Evolutionary conservation across 2,797 vertebrate species (phyloP).

Genomic region (Oreochromis grahami): DNA sequence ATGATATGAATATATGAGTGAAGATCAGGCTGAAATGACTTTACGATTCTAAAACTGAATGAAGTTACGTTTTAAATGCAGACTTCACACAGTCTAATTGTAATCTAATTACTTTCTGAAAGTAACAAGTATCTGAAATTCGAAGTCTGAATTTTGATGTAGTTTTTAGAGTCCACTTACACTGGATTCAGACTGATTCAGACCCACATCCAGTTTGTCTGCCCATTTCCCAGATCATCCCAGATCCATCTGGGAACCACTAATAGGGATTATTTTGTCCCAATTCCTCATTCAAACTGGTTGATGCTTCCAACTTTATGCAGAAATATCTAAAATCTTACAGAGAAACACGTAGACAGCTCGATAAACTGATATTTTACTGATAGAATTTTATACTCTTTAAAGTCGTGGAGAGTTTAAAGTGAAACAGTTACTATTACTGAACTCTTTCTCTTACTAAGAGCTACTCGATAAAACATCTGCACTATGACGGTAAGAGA

Average conservation of each 20-base stretch:
- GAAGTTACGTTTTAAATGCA: neutral
- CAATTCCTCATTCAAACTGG: neutral
- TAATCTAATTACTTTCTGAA: neutral
- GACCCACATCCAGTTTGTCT: neutral
- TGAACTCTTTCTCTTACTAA: neutral
- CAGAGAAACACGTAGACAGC: neutral
- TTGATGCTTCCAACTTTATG: neutral
- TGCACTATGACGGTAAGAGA: neutral
- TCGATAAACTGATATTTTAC: neutral
- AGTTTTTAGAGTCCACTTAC: neutral
- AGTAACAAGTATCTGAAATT: neutral
- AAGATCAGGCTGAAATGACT: neutral
- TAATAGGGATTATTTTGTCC: neutral
- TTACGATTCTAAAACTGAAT: neutral
- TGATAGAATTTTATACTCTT: neutral
- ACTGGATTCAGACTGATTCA: neutral
- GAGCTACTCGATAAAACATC: neutral
- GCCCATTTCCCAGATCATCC: neutral
- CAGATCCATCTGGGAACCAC: neutral
- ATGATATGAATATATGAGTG: neutral
- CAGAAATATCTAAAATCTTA: neutral
- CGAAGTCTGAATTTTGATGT: neutral
- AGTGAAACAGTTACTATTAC: neutral
- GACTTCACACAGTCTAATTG: neutral
- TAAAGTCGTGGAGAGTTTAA: neutral